Evolutionary conservation across 2,113 vertebrate genomes (phyloP), one percentile per base, ranked within the genome.

Genomic region (Charadrius vociferus): DNA sequence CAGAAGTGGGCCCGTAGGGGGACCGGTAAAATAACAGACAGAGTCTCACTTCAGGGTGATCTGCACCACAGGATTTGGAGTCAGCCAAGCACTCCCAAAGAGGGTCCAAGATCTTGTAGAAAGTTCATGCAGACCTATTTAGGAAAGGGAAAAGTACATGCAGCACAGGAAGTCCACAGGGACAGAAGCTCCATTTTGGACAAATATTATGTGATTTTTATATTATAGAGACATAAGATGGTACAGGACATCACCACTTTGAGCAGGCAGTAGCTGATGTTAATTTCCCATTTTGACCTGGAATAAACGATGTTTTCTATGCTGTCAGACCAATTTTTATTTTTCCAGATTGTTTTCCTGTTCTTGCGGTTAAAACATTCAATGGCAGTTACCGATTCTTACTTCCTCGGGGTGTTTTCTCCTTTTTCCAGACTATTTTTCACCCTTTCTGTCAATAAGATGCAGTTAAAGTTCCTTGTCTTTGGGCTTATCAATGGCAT

Each of bases 61-160:
- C 41, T 49, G 9, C 12, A 6, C 5, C 39, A 34, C 6, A 5
- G 67, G 29, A 9, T 62, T 30, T 36, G 16, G 20, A 52, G 47
- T 53, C 47, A 84, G 20, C 6, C 37, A 72, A 32, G 5, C 1
- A 3, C 36, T 32, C 56, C 9, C 32, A 72, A 67, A 61, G 8
- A 18, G 24, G 52, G 14, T 18, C 36, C 41, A 50, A 32, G 11
- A 13, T 23, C 26, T 27, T 71, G 17, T 23, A 68, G 29, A 61
- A 80, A 67, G 20, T 73, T 73, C 16, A 20, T 0, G 0, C 3
- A 59, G 32, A 8, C 6, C 8, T 24, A 1, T 59, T 73, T 30
- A 52, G 5, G 41, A 82, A 79, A 55, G 29, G 14, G 6, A 88
- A 27, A 75, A 23, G 6, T 50, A 21, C 26, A 5, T 17, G 7